A percentile compares a stretch with the other conserved stretches of the same genome.
Evolutionary conservation across 2,888 invertebrate genomes (phyloP).

Genomic region (Eucera pruinosa): DNA sequence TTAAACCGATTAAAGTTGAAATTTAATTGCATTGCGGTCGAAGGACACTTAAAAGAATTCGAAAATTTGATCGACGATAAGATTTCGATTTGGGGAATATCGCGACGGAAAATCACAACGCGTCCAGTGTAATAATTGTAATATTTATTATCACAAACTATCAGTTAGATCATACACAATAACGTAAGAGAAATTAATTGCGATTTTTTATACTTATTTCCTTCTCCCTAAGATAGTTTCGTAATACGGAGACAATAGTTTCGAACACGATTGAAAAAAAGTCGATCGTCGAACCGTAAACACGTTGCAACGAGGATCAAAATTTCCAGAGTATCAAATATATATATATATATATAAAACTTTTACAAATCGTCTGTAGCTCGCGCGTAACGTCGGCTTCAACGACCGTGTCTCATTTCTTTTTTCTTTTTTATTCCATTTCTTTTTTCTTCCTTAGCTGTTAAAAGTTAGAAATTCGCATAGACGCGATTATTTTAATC

Average conservation of each 20-base stretch:
- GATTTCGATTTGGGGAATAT: no score
- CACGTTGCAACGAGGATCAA: slow-evolving; percentile 27
- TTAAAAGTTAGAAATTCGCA: slow-evolving; percentile 24
- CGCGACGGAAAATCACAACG: no score
- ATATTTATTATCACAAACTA: slow-evolving; percentile 84
- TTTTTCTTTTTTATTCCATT: no score
- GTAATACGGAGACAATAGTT: slow-evolving; percentile 10
- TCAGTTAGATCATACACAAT: slow-evolving; percentile 80
- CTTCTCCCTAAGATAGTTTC: slow-evolving; percentile 36
- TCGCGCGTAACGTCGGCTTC: no score
- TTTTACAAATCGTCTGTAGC: neutral
- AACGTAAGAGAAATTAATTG: slow-evolving; percentile 77
- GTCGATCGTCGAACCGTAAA: slow-evolving; percentile 7
- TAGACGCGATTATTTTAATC: slow-evolving; percentile 24
- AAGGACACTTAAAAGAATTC: no score
- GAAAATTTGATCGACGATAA: no score
- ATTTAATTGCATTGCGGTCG: no score
- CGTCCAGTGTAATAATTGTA: slow-evolving; percentile 72
- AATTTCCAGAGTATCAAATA: slow-evolving; percentile 35
- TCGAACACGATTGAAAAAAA: slow-evolving; percentile 5
- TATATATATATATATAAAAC: slow-evolving; percentile 3
- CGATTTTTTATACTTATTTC: slow-evolving; percentile 54
- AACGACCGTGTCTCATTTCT: no score
- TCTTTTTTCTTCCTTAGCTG: no score
- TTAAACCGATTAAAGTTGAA: no score